phyloP scores from a whole-genome alignment of 2,797 vertebrate species.

The Lepidocolaptes lacrymiger region DNA sequence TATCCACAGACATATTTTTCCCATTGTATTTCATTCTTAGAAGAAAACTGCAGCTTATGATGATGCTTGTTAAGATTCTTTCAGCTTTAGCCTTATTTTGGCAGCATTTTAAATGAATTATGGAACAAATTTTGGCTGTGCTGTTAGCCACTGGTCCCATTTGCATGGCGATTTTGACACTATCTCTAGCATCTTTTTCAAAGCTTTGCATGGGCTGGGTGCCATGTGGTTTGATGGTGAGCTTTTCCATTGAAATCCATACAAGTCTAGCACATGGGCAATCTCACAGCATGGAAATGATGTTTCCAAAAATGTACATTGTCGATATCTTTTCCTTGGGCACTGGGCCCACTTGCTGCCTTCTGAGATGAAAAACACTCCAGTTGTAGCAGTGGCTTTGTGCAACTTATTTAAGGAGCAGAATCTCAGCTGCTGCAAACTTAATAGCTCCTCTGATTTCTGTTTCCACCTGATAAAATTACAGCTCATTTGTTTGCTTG shows the following conservation, averaged over 20 bases:
- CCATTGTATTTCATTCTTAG: neutral
- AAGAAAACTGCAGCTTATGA: neutral
- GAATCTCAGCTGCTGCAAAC: constrained; percentile 17
- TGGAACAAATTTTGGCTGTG: neutral
- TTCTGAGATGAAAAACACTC: constrained; percentile 33
- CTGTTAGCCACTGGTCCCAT: neutral
- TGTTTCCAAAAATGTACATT: constrained; percentile 22
- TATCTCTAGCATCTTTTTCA: neutral
- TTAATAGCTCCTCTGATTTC: constrained; percentile 32
- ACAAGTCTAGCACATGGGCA: constrained; percentile 36
- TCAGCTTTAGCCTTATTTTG: neutral
- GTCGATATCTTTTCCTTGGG: neutral
- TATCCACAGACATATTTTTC: neutral
- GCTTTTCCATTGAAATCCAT: constrained; percentile 30
- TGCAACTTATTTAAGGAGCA: constrained; percentile 13
- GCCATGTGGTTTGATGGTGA: neutral
- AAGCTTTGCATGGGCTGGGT: neutral
- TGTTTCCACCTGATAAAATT: constrained; percentile 57
- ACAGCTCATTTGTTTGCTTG: constrained; percentile 39
- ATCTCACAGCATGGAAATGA: constrained; percentile 39
- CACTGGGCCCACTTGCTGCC: neutral
- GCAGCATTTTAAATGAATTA: neutral
- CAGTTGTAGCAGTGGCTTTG: constrained; percentile 9
- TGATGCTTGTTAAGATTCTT: neutral
- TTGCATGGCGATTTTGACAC: constrained; percentile 7